phyloP scores from a whole-genome alignment of 2,888 invertebrate species.

The Folsomia candida region DNA sequence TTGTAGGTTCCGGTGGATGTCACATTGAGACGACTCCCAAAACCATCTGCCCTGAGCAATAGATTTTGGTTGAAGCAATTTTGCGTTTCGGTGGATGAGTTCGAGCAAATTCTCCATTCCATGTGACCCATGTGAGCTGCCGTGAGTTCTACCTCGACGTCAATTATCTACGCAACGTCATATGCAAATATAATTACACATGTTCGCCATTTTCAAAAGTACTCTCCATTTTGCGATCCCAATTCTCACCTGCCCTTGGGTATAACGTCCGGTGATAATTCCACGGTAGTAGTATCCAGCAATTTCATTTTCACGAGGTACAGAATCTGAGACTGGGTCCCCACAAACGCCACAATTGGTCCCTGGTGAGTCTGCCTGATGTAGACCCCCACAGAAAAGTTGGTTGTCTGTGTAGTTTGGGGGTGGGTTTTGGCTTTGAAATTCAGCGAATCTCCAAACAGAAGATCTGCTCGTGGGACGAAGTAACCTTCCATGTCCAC shows the following conservation, averaged over 20 bases:
- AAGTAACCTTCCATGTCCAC: too few relatives aligned
- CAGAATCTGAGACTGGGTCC: background rate
- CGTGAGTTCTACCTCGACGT: constrained; percentile 53
- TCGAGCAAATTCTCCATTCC: constrained; percentile 54
- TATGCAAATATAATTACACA: too few relatives aligned
- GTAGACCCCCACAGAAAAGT: constrained; percentile 59
- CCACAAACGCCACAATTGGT: constrained; percentile 23
- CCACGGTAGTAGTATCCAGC: constrained; percentile 23
- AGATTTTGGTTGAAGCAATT: constrained; percentile 53
- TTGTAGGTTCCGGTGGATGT: constrained; percentile 25
- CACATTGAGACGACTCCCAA: constrained; percentile 47
- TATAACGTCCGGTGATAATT: constrained; percentile 24
- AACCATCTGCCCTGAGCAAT: constrained; percentile 52
- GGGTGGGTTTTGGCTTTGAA: constrained; percentile 51
- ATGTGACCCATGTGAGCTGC: constrained; percentile 54
- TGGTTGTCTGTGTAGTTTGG: constrained; percentile 59
- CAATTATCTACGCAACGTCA: too few relatives aligned
- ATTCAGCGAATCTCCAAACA: constrained; percentile 44
- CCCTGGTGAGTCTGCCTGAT: constrained; percentile 28
- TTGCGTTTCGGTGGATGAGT: constrained; percentile 37
- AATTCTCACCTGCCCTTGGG: constrained; percentile 33
- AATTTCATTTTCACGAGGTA: constrained; percentile 22
- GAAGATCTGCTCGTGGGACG: too few relatives aligned
- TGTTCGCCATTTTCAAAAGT: too few relatives aligned
- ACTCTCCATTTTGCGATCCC: too few relatives aligned